phyloP scores from a whole-genome alignment of 2,113 vertebrate genomes.

The Propithecus coquereli region DNA sequence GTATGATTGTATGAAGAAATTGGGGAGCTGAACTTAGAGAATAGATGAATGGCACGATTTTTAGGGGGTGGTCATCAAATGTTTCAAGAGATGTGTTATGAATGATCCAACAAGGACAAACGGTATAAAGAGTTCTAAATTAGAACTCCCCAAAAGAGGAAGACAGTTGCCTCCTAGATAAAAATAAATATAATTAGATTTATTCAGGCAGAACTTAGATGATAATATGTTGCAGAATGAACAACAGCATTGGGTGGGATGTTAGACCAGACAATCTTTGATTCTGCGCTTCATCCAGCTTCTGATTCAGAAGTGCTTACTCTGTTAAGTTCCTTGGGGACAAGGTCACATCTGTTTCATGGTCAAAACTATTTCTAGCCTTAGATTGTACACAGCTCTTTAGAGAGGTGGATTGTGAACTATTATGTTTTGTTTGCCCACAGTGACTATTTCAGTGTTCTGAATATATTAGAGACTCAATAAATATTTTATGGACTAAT shows the following conservation, averaged over 20 bases:
- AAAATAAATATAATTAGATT: not conserved
- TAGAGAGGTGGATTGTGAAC: not conserved
- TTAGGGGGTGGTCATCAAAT: not conserved
- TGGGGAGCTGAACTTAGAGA: not conserved
- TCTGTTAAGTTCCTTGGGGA: not conserved
- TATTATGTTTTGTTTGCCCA: not conserved
- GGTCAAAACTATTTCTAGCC: conserved; percentile 23
- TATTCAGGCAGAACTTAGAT: not conserved
- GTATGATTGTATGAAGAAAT: not conserved
- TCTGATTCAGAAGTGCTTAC: not conserved
- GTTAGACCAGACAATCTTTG: not conserved
- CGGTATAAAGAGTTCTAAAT: not conserved
- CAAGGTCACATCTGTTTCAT: conserved; percentile 35
- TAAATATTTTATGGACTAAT: conserved; percentile 61
- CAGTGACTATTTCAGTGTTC: not conserved
- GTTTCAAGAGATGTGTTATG: not conserved
- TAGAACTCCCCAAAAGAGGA: not conserved
- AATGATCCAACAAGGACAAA: not conserved
- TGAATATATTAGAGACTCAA: conserved; percentile 26
- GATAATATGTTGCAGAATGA: not conserved
- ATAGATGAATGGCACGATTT: not conserved
- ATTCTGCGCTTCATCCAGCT: not conserved
- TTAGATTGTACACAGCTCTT: conserved; percentile 28
- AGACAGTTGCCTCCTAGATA: not conserved
- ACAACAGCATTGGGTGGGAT: not conserved